Base-by-base conservation (phyloP, 2,797 vertebrate species). In the Eulemur rubriventer region DNA sequence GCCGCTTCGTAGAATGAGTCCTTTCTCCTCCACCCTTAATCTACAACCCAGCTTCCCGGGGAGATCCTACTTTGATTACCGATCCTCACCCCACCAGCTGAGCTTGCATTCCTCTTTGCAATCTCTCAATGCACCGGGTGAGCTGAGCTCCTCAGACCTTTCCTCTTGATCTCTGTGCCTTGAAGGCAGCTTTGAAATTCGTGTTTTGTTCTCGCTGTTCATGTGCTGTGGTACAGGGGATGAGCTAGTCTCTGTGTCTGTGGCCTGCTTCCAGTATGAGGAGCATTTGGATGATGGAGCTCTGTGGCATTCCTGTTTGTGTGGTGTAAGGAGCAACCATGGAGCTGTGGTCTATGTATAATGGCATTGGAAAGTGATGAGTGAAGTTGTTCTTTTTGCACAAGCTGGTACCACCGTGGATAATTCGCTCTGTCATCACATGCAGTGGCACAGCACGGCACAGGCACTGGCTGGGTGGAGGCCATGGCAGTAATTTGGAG, bases 21-120 rank as follows among this genome's bases (percentile, higher is more conserved):
- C 98, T 97, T 99, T 99, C 98, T 99, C 98, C 97, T 99, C 98
- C 97, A 98, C 98, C 98, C 98, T 99, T 98, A 99, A 98, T 57
- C 98, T 99, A 0, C 98, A 99, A 94, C 98, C 98, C 98, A 99
- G 98, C 98, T 98, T 99, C 48, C 97, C 98, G n/a, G 98, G 98
- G 98, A 99, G 98, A 97, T 98, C 98, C 98, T 99, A 99, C 98
- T 98, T 99, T 99, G 98, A 99, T 98, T 98, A 98, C 94, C 98
- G 98, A 97, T 98, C 98, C 98, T 98, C 98, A 95, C 97, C 98
- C 98, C 98, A 99, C 97, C 98, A 99, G 98, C 98, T 98, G 98
- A 99, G 98, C 97, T 98, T 99, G 98, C 98, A 99, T 96, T 99
- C 98, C 46, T 99, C 98, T 83, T 98, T 99, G 76, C 98, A 99